Conservation (phyloP, 2,797 vertebrate genomes). For the Acropternis orthonyx region DNA sequence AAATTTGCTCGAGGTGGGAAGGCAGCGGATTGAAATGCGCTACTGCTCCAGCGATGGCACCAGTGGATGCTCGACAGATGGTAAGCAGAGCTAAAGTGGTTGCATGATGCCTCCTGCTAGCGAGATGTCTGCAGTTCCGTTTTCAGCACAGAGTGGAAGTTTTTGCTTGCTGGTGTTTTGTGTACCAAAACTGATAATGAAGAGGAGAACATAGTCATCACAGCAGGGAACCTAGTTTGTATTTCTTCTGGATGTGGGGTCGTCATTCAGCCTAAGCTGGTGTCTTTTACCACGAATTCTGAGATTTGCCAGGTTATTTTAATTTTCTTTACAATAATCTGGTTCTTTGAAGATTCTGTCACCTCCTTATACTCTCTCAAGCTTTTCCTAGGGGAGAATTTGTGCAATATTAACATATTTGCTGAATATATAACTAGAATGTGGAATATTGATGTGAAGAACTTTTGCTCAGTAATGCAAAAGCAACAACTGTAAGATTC, state of each 20-base stretch:
- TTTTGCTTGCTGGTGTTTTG: neutral
- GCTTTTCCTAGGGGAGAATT: neutral
- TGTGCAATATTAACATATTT: neutral
- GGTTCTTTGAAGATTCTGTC: neutral
- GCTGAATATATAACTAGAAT: neutral
- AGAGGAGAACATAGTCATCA: neutral
- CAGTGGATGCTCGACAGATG: constrained; percentile 92
- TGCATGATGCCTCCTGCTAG: neutral
- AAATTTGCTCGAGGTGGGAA: constrained; percentile 88
- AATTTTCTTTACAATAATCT: neutral
- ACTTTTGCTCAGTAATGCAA: neutral
- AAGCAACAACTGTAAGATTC: neutral
- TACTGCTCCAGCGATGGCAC: constrained; percentile 95
- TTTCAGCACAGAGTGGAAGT: neutral
- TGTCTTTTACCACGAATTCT: neutral
- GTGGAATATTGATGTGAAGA: neutral
- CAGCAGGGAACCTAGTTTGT: fast-evolving
- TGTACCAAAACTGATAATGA: neutral
- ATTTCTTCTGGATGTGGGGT: neutral
- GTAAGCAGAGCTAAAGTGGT: constrained; percentile 74
- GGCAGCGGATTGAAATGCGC: constrained; percentile 96
- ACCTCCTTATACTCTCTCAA: fast-evolving
- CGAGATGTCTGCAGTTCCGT: fast-evolving
- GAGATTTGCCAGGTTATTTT: neutral
- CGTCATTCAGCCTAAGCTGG: neutral